phyloP scores from a whole-genome alignment of 2,888 invertebrate genomes.

The Apeira syringaria region DNA sequence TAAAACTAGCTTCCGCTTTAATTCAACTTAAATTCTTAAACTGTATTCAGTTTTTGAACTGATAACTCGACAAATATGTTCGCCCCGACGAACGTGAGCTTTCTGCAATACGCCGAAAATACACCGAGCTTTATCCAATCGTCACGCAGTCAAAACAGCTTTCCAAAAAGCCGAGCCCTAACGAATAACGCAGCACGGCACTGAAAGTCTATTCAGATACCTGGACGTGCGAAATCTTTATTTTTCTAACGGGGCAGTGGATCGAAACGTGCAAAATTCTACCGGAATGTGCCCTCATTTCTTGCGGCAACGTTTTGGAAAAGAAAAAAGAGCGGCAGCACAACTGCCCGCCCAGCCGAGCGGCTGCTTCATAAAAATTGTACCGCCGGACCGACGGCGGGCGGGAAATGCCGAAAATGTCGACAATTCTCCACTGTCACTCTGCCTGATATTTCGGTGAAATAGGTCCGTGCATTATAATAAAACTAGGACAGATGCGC shows the following conservation, averaged over 20 bases:
- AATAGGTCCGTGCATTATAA: constrained; percentile 25
- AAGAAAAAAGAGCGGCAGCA: constrained; percentile 43
- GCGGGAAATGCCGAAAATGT: constrained; percentile 53
- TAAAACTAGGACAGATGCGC: constrained; percentile 14
- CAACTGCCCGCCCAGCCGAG: constrained; percentile 25
- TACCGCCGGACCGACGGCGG: constrained; percentile 45
- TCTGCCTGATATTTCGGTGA: constrained; percentile 24
- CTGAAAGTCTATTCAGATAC: constrained; percentile 14
- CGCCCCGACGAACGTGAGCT: neutral
- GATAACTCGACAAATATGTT: neutral
- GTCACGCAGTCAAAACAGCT: constrained; percentile 8
- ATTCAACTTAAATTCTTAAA: too few relatives aligned
- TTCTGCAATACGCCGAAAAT: neutral
- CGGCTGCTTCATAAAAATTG: constrained; percentile 70
- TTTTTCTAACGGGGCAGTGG: constrained; percentile 51
- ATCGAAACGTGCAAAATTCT: constrained; percentile 61
- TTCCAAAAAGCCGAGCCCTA: constrained; percentile 3
- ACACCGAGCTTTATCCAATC: constrained; percentile 7
- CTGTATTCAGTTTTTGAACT: too few relatives aligned
- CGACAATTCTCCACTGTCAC: constrained; percentile 34
- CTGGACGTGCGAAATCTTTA: constrained; percentile 41
- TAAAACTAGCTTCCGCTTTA: too few relatives aligned
- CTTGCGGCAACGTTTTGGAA: constrained; percentile 52
- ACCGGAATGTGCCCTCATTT: constrained; percentile 63
- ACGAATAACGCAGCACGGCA: constrained; percentile 11